Evolutionary conservation across 2,113 vertebrate genomes (phyloP).

Genomic region (Brienomyrus longianalis): DNA sequence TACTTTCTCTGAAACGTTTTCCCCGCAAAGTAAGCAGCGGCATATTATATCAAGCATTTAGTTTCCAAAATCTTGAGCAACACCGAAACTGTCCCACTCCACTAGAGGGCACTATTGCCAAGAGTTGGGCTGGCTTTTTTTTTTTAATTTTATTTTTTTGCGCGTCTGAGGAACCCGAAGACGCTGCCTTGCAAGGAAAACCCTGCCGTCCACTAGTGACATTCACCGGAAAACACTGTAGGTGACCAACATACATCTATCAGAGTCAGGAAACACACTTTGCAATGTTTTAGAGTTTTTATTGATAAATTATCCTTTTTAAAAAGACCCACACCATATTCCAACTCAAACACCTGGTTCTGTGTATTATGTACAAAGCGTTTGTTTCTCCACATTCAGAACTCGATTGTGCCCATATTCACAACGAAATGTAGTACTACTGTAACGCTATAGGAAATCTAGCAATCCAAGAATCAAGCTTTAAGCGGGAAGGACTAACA

Average conservation of each 20-base stretch:
- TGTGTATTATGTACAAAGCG: slow-evolving; percentile 55
- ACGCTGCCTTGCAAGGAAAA: not conserved
- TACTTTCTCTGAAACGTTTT: not conserved
- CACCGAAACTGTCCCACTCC: not conserved
- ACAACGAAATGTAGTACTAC: slow-evolving; percentile 42
- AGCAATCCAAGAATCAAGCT: slow-evolving; percentile 37
- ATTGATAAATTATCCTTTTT: slow-evolving; percentile 73
- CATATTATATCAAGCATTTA: not conserved
- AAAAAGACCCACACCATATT: slow-evolving; percentile 60
- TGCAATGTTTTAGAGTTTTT: slow-evolving; percentile 48
- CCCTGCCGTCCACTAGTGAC: not conserved
- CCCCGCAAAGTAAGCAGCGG: not conserved
- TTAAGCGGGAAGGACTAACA: slow-evolving; percentile 40
- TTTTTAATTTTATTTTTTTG: too few relatives aligned
- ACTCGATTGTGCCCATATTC: slow-evolving; percentile 51
- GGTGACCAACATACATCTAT: not conserved
- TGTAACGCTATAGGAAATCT: slow-evolving; percentile 44
- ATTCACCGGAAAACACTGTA: not conserved
- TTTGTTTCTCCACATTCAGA: slow-evolving; percentile 52
- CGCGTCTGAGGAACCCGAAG: not conserved
- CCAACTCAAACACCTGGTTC: slow-evolving; percentile 42
- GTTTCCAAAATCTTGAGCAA: not conserved
- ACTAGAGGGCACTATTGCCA: not conserved
- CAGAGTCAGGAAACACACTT: not conserved
- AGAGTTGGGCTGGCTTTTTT: not conserved